Evolutionary conservation across 2,113 vertebrate genomes (phyloP).

Genomic region (Anser cygnoides): DNA sequence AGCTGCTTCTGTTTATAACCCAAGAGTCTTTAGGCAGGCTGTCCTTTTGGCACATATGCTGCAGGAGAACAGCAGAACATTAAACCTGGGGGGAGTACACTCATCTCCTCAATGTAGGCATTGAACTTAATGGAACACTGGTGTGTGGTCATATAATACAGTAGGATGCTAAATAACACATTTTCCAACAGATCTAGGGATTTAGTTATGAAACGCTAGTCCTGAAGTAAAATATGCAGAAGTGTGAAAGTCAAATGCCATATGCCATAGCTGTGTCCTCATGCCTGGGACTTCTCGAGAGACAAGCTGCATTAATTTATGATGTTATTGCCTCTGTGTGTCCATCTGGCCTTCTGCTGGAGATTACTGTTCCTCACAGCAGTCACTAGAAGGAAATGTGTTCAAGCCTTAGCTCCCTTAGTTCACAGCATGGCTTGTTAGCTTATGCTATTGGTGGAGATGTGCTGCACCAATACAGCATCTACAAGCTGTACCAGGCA

Average conservation of each 20-base stretch:
- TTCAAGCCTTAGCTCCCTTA: rapidly evolving
- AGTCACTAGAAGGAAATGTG: neutral
- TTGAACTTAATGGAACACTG: neutral
- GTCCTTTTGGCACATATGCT: neutral
- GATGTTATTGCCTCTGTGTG: neutral
- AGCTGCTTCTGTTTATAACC: neutral
- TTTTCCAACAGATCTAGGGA: neutral
- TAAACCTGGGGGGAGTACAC: neutral
- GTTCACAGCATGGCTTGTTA: rapidly evolving
- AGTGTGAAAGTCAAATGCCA: neutral
- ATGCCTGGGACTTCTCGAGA: neutral
- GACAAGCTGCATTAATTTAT: neutral
- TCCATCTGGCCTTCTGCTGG: neutral
- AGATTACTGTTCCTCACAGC: neutral
- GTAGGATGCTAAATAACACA: neutral
- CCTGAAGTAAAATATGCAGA: neutral
- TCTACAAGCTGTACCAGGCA: neutral
- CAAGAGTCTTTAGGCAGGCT: neutral
- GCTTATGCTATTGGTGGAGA: neutral
- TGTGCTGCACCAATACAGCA: neutral
- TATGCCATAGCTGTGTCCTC: neutral
- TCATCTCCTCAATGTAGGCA: neutral
- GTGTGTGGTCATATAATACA: neutral
- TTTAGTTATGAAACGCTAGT: neutral
- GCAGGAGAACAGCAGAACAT: neutral